Evolutionary conservation across 2,888 invertebrate genomes (phyloP).

Genomic region (Nezara viridula): DNA sequence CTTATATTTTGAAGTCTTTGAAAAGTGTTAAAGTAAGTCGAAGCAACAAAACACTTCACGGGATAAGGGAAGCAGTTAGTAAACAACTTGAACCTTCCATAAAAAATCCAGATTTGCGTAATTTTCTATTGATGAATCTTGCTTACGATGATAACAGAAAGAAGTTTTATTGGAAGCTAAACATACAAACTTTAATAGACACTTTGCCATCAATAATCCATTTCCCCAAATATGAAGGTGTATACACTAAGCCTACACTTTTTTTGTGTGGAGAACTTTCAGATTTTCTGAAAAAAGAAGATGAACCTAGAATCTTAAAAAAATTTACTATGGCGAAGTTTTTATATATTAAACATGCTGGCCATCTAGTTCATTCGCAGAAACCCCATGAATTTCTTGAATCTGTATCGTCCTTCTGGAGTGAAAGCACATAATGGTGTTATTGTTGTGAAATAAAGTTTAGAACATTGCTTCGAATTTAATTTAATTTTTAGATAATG

Average conservation of each 20-base stretch:
- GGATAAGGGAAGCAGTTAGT: slow-evolving; percentile 78
- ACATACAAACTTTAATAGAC: slow-evolving; percentile 79
- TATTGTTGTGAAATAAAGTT: background rate
- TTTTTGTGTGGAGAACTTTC: slow-evolving; percentile 90
- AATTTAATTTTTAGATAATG: background rate
- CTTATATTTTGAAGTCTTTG: slow-evolving; percentile 78
- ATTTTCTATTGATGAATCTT: slow-evolving; percentile 90
- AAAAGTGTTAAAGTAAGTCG: slow-evolving; percentile 74
- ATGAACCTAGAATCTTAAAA: slow-evolving; percentile 76
- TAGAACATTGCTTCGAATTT: background rate
- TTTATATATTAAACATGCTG: slow-evolving; percentile 79
- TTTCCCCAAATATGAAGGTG: slow-evolving; percentile 74
- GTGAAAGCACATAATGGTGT: background rate
- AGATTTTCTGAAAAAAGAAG: slow-evolving; percentile 75
- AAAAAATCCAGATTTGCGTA: slow-evolving; percentile 64
- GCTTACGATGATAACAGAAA: slow-evolving; percentile 76
- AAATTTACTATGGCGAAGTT: slow-evolving; percentile 82
- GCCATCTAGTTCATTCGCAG: slow-evolving; percentile 95
- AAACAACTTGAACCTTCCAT: slow-evolving; percentile 75
- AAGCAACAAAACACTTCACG: slow-evolving; percentile 75
- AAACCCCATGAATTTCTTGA: slow-evolving; percentile 85
- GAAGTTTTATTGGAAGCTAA: slow-evolving; percentile 83
- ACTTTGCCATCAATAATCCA: slow-evolving; percentile 77
- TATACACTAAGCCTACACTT: slow-evolving; percentile 79
- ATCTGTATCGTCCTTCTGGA: slow-evolving; percentile 68